Conservation (phyloP, 2,113 vertebrate species). For the Sakesphorus luctuosus region DNA sequence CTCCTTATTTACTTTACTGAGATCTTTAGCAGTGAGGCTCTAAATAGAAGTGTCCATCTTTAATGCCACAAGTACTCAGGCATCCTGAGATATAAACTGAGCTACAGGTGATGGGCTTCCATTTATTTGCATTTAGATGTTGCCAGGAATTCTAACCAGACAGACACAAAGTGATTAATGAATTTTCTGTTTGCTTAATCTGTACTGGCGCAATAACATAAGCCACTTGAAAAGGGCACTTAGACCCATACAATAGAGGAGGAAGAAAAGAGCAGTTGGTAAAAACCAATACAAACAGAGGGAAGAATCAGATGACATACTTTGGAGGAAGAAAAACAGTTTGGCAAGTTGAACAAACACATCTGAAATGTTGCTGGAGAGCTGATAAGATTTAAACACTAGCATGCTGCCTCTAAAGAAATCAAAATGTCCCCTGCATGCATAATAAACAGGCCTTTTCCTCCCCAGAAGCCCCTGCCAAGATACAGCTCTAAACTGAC, state of each 20-base stretch:
- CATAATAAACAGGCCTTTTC: neutral
- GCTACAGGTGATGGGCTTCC: neutral
- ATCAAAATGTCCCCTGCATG: neutral
- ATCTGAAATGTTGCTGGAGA: neutral
- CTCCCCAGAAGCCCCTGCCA: neutral
- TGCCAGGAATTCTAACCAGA: neutral
- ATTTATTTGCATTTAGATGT: neutral
- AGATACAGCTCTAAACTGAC: neutral
- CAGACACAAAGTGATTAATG: neutral
- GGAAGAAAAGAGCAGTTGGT: neutral
- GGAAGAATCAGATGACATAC: neutral
- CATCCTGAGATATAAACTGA: neutral
- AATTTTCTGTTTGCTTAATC: constrained; percentile 11
- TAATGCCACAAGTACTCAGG: neutral
- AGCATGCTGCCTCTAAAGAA: neutral
- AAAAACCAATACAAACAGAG: neutral
- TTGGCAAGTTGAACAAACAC: neutral
- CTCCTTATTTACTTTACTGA: neutral
- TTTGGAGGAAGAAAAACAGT: neutral
- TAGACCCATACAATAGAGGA: neutral
- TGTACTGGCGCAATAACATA: neutral
- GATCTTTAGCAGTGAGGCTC: neutral
- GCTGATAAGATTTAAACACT: neutral
- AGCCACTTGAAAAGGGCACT: neutral
- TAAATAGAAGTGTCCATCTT: neutral